Evolutionary conservation across 2,797 vertebrate species (phyloP).

Genomic region (Anguilla marmorata): DNA sequence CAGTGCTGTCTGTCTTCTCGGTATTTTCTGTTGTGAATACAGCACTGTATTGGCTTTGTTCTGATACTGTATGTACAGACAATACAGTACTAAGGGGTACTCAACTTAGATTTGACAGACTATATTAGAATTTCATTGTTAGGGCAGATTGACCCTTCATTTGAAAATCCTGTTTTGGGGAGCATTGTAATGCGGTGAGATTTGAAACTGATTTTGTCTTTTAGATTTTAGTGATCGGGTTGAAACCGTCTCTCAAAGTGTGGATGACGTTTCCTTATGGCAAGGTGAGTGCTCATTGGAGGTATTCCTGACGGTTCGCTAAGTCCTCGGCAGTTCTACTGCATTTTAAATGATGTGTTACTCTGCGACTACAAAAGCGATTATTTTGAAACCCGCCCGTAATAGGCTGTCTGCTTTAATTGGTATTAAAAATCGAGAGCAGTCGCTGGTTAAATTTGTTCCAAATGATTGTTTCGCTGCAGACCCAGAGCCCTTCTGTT

Average conservation of each 20-base stretch:
- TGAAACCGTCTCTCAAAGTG: slow-evolving; percentile 94
- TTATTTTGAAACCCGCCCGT: background rate
- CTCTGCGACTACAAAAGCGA: background rate
- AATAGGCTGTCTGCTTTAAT: background rate
- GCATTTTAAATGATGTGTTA: background rate
- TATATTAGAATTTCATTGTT: background rate
- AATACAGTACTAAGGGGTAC: no score
- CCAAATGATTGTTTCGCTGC: background rate
- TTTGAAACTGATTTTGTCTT: slow-evolving; percentile 38
- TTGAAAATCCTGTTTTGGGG: no score
- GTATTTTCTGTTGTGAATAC: no score
- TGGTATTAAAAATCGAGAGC: background rate
- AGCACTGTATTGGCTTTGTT: no score
- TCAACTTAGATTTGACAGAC: background rate
- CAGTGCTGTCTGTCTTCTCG: no score
- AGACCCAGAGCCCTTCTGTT: background rate
- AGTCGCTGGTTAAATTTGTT: background rate
- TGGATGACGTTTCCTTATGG: slow-evolving; percentile 98
- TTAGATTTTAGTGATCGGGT: slow-evolving; percentile 92
- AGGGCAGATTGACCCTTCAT: background rate
- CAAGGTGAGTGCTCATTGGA: slow-evolving; percentile 72
- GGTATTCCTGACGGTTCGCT: background rate
- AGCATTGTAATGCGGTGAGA: background rate
- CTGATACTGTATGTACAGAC: no score
- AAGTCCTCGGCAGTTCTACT: background rate